A percentile compares a stretch with the other conserved stretches of the same genome.
phyloP scores from a whole-genome alignment of 2,113 vertebrate species.

The Malurus cyaneus region DNA sequence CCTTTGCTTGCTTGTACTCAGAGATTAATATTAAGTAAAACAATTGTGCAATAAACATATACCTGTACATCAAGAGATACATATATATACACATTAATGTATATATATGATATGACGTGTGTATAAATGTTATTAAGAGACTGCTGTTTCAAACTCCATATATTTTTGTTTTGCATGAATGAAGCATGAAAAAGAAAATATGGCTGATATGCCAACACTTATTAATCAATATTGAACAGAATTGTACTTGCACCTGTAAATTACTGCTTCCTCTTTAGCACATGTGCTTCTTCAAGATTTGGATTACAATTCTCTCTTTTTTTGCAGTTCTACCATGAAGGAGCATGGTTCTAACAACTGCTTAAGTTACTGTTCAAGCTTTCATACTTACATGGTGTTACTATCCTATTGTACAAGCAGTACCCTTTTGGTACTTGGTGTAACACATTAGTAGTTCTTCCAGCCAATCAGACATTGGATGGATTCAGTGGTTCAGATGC shows the following conservation, averaged over 20 bases:
- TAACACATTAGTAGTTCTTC: not conserved
- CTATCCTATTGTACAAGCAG: not conserved
- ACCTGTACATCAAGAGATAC: too few relatives aligned
- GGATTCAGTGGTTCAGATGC: not conserved
- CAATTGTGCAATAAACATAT: not conserved
- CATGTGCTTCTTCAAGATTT: not conserved
- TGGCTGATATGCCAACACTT: not conserved
- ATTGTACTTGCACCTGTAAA: not conserved
- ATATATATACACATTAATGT: fast-evolving
- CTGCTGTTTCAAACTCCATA: not conserved
- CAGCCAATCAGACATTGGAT: not conserved
- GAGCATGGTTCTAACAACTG: not conserved
- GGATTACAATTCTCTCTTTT: not conserved
- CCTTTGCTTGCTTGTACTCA: not conserved
- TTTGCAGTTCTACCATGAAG: not conserved
- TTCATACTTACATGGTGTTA: not conserved
- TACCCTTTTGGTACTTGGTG: not conserved
- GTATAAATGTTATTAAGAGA: not conserved
- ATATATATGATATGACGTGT: too few relatives aligned
- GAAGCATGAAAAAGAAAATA: not conserved
- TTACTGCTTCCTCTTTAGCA: not conserved
- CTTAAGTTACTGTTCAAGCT: not conserved
- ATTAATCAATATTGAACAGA: not conserved
- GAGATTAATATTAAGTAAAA: not conserved
- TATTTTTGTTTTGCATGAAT: not conserved